A percentile compares a stretch with the other conserved stretches of the same genome.
Evolutionary conservation across 2,888 invertebrate species (phyloP).

Genomic region (Bombylius major): DNA sequence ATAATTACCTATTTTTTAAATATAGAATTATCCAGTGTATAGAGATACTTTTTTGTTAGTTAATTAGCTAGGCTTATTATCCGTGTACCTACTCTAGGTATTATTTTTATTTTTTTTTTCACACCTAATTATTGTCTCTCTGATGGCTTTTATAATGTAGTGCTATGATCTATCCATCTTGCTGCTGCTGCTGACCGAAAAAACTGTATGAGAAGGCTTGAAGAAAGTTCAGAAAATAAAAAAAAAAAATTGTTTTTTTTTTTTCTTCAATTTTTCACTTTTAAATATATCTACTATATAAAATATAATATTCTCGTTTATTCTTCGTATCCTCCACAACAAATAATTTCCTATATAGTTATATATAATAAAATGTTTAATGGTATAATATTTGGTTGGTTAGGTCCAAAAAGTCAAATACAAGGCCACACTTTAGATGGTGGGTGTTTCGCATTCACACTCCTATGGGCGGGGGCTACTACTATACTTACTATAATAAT

Average conservation of each 20-base stretch:
- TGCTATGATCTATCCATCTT: too few species aligned
- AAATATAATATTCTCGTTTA: not conserved
- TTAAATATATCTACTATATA: not conserved
- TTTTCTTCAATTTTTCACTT: not conserved
- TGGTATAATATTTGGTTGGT: not conserved
- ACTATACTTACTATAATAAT: not conserved
- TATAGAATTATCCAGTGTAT: too few species aligned
- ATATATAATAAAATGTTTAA: not conserved
- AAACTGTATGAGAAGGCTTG: not conserved
- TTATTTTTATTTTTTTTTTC: too few species aligned
- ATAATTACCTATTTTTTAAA: too few species aligned
- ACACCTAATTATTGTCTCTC: too few species aligned
- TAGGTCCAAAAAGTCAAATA: slow-evolving; percentile 3
- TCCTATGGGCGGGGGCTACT: slow-evolving; percentile 17
- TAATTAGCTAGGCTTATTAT: too few species aligned
- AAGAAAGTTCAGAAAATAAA: not conserved
- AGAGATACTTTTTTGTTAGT: too few species aligned
- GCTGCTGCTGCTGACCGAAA: too few species aligned
- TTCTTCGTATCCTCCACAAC: not conserved
- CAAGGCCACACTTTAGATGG: slow-evolving; percentile 15
- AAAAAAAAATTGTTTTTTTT: not conserved
- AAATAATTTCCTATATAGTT: too few species aligned
- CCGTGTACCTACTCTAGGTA: too few species aligned
- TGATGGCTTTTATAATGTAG: too few species aligned
- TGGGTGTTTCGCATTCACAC: slow-evolving; percentile 15